Base-by-base conservation (phyloP, 1,140 invertebrate species). In the Ceratitis capitata region DNA sequence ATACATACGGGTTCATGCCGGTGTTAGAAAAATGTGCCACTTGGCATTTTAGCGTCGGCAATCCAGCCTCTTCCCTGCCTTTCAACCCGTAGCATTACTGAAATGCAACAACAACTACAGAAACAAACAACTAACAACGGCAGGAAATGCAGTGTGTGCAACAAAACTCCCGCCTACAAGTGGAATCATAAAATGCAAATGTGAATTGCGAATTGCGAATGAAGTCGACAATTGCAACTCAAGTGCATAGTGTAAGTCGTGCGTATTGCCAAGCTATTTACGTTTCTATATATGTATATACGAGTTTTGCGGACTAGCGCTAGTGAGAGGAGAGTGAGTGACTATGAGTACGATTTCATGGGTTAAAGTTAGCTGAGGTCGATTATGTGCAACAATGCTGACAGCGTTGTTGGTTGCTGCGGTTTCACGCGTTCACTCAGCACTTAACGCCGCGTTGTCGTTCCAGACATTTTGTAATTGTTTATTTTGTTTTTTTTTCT, bases 391-490 rank as follows among this genome's bases (percentile, higher is more conserved):
- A 69, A 39, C 64, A 69, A 69, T 26, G 64, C 64, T 35, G 32
- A 19, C 64, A 69, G 64, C 32, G 32, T 69, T 39, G 35, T 32
- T 39, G 64, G 64, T 19, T 56, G 19, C 26, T 69, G 64, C 35
- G 64, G 64, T 69, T 69, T 35, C 64, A 39, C 64, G 64, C 64
- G 35, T 69, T 29, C 64, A 69, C 64, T 69, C n/a, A 69, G 64
- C 32, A 69, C 64, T 39, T 69, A 42, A 35, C n/a, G n/a, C n/a
- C n/a, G n/a, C n/a, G n/a, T 35, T 39, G 29, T 39, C 6, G 64
- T 3, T 39, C 32, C 64, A 69, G 29, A 69, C 64, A 69, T 69
- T 5, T 69, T 14, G 64, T 69, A 69, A 69, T 69, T 69, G 64
- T 69, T 69, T 69, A n/a, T n/a, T n/a, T n/a, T n/a, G n/a, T n/a